Base-by-base conservation (phyloP, 2,888 invertebrate genomes). In the Dusona sp. region DNA sequence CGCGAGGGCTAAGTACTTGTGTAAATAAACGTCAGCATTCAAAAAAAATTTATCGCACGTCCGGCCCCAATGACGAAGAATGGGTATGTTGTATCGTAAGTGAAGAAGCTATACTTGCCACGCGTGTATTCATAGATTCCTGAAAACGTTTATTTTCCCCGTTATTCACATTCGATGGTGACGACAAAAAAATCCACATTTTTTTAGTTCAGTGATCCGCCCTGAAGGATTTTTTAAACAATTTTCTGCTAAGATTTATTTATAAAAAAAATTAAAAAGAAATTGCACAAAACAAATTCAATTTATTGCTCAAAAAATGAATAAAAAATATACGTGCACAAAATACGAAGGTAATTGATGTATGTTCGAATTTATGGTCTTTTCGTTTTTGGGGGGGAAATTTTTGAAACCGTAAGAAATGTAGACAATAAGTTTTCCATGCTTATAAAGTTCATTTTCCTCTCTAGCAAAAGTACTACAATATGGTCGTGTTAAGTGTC, bases 1-100 rank as follows among this genome's bases (percentile, higher is more conserved):
- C 45, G 70, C 45, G 45, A 16, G 45, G 42, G 72, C 61, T 61
- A 22, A 72, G 79, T 79, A 72, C 61, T 79, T 72, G 61, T 70
- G 13, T 38, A 79, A 79, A 79, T 61, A 79, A 79, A 79, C 72
- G 61, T 48, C 6, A 11, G 13, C 48, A 29, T 22, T 45, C 22
- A 61, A 79, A 54, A 79, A 64, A 61, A 57, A 65, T 11, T 51
- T 38, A 78, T 29, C 67, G 70, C 57, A 61, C 29, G 61, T 13
- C 16, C 16, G 36, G 42, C 42, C 42, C 42, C 42, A 38, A 36
- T 16, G 68, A 25, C 64, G 64, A 64, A 61, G 19, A 22, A 38
- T 38, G 36, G 8, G 9, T 9, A n/a, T 36, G 48, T 11, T 33
- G 54, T 51, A 13, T 45, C 67, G 67, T 22, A 13, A 68, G 22